Evolutionary conservation across 1,140 invertebrate species (phyloP).

Genomic region (Pseudachorutes palmiensis): DNA sequence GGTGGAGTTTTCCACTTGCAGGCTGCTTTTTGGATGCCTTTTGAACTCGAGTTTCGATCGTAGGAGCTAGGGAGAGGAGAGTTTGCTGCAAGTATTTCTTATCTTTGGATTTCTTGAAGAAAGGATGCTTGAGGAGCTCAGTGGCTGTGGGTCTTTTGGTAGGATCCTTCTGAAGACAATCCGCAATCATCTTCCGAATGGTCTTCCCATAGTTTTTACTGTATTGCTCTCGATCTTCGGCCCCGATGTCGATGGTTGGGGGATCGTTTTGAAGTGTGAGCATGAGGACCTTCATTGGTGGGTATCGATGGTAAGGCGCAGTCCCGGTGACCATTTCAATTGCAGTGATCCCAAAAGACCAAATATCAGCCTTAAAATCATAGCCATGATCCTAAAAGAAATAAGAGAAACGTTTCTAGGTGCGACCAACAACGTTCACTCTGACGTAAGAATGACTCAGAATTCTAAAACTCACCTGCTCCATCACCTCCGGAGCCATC

Average conservation of each 20-base stretch:
- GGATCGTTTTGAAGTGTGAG: conserved; percentile 96
- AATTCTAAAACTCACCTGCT: conserved; percentile 60
- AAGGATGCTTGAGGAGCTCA: conserved; percentile 95
- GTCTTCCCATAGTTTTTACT: conserved; percentile 89
- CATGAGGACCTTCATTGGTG: conserved; percentile 99
- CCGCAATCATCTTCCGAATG: conserved; percentile 89
- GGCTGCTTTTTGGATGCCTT: conserved; percentile 52
- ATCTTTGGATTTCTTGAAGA: conserved; percentile 99
- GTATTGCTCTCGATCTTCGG: conserved; percentile 95
- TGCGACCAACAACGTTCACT: no score
- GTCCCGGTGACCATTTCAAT: conserved; percentile 98
- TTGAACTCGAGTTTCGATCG: conserved; percentile 41
- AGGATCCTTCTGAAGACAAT: conserved; percentile 92
- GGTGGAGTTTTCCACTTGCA: conserved; percentile 79
- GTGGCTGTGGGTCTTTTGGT: conserved; percentile 82
- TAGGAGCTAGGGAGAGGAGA: conserved; percentile 75
- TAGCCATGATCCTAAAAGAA: conserved; percentile 82
- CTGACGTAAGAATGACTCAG: no score
- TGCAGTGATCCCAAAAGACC: conserved; percentile 97
- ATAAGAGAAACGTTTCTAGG: conserved; percentile 36
- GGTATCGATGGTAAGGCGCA: conserved; percentile 97
- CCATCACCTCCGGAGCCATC: conserved; percentile 95
- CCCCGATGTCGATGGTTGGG: conserved; percentile 74
- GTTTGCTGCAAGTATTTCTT: conserved; percentile 87
- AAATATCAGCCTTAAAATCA: conserved; percentile 99